Percentiles rank a stretch among this genome's conserved stretches.
These are phyloP conservation scores for Tragelaphus scriptus DNA, from an alignment of 2,113 vertebrate genomes.

Conservation along the genomic window DNA sequence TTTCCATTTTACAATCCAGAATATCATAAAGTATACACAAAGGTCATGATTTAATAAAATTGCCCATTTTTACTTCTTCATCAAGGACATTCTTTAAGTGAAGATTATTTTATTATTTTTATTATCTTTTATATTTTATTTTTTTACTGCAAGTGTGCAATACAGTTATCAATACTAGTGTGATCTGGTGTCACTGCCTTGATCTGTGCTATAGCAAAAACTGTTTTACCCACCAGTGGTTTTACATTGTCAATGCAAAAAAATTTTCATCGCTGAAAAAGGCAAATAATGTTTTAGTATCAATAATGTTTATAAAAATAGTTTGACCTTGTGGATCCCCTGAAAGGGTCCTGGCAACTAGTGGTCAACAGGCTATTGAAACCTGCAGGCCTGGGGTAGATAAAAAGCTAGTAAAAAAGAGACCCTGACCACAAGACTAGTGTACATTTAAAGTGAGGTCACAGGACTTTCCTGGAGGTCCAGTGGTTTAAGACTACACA, in stretches of 20 bases:
- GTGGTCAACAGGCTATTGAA: background rate
- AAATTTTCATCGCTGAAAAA: background rate
- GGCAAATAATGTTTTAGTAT: background rate
- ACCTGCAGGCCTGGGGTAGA: background rate
- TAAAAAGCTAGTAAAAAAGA: background rate
- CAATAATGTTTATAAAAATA: constrained; percentile 25
- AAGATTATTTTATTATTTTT: background rate
- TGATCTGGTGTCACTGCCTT: background rate
- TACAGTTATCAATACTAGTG: background rate
- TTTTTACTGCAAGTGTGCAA: background rate
- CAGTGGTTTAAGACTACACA: background rate
- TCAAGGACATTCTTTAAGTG: background rate
- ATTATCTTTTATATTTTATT: background rate
- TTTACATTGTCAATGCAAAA: background rate
- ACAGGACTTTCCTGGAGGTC: background rate
- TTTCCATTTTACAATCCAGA: background rate
- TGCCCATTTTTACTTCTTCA: background rate
- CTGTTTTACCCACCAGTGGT: background rate
- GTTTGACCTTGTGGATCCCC: background rate
- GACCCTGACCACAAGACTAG: background rate
- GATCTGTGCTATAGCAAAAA: background rate
- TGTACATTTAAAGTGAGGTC: background rate
- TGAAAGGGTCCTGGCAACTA: background rate
- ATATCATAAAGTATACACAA: background rate
- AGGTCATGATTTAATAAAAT: background rate